These are phyloP conservation scores for Clistopyga incitator DNA, from an alignment of 2,888 invertebrate genomes.

Conservation along the genomic window DNA sequence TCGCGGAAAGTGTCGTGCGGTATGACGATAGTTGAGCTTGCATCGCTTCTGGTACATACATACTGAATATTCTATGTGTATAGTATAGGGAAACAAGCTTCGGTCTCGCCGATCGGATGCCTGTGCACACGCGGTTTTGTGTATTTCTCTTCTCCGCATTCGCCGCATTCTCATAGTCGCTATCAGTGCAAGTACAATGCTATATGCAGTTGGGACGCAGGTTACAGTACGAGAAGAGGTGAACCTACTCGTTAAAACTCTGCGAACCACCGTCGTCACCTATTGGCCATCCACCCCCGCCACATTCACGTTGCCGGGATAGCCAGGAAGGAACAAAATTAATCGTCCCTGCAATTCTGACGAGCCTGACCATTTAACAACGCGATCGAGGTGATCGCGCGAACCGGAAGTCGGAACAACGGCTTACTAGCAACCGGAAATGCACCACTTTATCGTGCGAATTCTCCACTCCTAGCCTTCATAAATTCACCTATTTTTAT, in stretches of 20 bases:
- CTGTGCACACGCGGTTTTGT: conserved; percentile 21
- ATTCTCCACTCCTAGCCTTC: conserved; percentile 12
- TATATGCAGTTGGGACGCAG: neutral
- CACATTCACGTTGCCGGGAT: conserved; percentile 2
- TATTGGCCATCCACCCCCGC: conserved; percentile 36
- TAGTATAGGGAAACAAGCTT: conserved; percentile 7
- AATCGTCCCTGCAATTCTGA: conserved; percentile 60
- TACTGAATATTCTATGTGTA: conserved; percentile 30
- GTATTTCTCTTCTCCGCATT: conserved; percentile 15
- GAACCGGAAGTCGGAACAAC: conserved; percentile 15
- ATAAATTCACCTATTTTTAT: conserved; percentile 37
- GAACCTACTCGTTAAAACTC: conserved; percentile 47
- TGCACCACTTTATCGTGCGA: conserved; percentile 29
- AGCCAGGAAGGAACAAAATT: conserved; percentile 58
- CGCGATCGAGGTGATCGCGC: conserved; percentile 7
- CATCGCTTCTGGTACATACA: conserved; percentile 3
- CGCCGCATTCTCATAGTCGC: neutral
- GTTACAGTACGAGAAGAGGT: neutral
- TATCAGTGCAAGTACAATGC: conserved; percentile 13
- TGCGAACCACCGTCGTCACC: conserved; percentile 43
- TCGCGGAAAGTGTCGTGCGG: conserved; percentile 1
- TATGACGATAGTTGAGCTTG: neutral
- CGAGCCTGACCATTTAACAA: conserved; percentile 46
- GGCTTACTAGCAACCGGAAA: conserved; percentile 44
- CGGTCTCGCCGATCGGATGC: conserved; percentile 18